phyloP scores from a whole-genome alignment of 2,797 vertebrate genomes.

The Sphaeramia orbicularis region DNA sequence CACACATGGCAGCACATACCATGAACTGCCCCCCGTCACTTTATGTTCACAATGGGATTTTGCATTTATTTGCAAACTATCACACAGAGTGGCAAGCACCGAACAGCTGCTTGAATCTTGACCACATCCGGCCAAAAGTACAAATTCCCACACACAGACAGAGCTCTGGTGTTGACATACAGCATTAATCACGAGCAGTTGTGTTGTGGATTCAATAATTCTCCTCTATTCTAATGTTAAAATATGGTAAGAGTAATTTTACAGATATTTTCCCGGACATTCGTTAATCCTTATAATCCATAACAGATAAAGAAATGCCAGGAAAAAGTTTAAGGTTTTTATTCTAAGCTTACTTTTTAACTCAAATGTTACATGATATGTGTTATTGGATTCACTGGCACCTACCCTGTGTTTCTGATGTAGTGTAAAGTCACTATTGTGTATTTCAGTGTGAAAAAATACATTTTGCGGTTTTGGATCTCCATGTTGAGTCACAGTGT shows the following conservation, averaged over 20 bases:
- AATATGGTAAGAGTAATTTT: constrained; percentile 6
- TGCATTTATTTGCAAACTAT: constrained; percentile 12
- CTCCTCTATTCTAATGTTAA: constrained; percentile 15
- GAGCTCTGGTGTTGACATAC: constrained; percentile 4
- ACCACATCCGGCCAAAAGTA: constrained; percentile 22
- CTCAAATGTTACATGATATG: too few relatives aligned
- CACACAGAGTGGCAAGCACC: background rate
- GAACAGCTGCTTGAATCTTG: constrained; percentile 27
- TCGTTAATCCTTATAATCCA: too few relatives aligned
- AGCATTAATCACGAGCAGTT: constrained; percentile 42
- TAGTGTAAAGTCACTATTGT: too few relatives aligned
- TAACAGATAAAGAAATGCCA: too few relatives aligned
- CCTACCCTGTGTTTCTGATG: too few relatives aligned
- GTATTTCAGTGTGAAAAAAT: too few relatives aligned
- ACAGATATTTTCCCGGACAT: constrained; percentile 17
- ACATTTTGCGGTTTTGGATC: too few relatives aligned
- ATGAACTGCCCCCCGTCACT: background rate
- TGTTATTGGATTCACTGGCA: too few relatives aligned
- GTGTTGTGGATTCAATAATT: constrained; percentile 19
- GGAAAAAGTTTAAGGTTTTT: too few relatives aligned
- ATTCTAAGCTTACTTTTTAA: too few relatives aligned
- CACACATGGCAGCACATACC: background rate
- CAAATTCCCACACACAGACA: constrained; percentile 38
- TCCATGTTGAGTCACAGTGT: too few relatives aligned
- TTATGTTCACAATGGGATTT: background rate